Evolutionary conservation across 1,140 invertebrate genomes (phyloP).

Genomic region (Mylabris phalerata): DNA sequence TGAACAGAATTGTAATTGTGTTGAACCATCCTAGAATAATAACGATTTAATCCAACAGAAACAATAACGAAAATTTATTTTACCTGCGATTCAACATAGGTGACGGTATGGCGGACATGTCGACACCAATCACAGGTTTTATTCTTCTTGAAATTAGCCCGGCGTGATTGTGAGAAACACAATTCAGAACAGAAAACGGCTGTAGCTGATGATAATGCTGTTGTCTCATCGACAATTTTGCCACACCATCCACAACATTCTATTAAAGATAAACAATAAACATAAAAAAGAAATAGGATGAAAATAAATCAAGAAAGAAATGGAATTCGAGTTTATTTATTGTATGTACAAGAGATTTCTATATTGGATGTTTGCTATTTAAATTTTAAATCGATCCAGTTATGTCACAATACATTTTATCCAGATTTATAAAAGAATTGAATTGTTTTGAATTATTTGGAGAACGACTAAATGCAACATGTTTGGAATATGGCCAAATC

Average conservation of each 20-base stretch:
- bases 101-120: slow-evolving; percentile 83
- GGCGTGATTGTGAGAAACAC: slow-evolving; percentile 79
- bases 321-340: no score
- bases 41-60: neutral
- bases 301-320: no score
- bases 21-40: slow-evolving; percentile 60
- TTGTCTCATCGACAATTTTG: slow-evolving; percentile 34
- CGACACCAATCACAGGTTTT: slow-evolving; percentile 93
- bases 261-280: slow-evolving; percentile 17
- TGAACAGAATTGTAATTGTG: slow-evolving; percentile 74
- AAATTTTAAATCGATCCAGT: neutral
- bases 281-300: no score
- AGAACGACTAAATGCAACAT: no score
- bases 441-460: no score
- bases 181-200: slow-evolving; percentile 76
- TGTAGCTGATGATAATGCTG: slow-evolving; percentile 46
- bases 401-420: neutral
- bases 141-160: slow-evolving; percentile 83
- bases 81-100: slow-evolving; percentile 81
- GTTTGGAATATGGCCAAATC: no score
- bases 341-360: no score
- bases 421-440: no score
- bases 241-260: slow-evolving; percentile 40
- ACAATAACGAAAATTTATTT: slow-evolving; percentile 7
- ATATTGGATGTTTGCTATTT: no score